Conservation (phyloP, 1,140 invertebrate species). For the Aphaenogaster ashmeadi region DNA sequence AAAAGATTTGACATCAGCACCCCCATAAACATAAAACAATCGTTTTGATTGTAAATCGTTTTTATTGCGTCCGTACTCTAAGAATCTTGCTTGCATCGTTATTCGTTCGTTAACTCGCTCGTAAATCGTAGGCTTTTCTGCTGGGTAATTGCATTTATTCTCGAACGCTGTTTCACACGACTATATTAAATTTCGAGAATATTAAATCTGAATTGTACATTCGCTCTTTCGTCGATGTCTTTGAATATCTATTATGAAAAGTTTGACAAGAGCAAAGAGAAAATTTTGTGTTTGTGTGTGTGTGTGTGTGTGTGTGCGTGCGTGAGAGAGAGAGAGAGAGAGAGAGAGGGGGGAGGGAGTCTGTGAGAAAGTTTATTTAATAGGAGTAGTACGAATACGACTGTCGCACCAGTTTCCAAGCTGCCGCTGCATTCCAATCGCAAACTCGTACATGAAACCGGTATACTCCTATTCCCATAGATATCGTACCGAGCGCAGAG, state of each 20-base stretch:
- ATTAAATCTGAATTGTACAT: slow-evolving; percentile 23
- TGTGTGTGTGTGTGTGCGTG: not conserved
- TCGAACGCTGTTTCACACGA: not conserved
- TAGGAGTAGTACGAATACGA: slow-evolving; percentile 33
- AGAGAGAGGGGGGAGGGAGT: not conserved
- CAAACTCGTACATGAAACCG: slow-evolving; percentile 58
- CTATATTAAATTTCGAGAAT: slow-evolving; percentile 17
- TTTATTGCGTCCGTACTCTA: not conserved
- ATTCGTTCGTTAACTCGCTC: slow-evolving; percentile 10
- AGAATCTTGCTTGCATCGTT: not conserved
- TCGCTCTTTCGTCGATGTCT: not conserved
- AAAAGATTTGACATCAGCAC: too few relatives aligned
- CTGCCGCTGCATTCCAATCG: slow-evolving; percentile 43
- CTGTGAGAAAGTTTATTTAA: slow-evolving; percentile 9
- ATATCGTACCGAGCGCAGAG: slow-evolving; percentile 59
- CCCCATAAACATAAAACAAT: not conserved
- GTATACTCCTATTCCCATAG: slow-evolving; percentile 54
- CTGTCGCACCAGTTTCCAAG: slow-evolving; percentile 50
- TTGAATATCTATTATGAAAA: slow-evolving; percentile 35
- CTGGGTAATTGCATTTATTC: slow-evolving; percentile 2
- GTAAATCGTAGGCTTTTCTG: not conserved
- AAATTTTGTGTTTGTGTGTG: not conserved
- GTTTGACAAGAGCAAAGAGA: not conserved
- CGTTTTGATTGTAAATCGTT: not conserved
- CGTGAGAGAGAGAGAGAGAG: not conserved